These are phyloP conservation scores for Ailurus styani DNA, from an alignment of 2,113 vertebrate species.

Conservation along the genomic window DNA sequence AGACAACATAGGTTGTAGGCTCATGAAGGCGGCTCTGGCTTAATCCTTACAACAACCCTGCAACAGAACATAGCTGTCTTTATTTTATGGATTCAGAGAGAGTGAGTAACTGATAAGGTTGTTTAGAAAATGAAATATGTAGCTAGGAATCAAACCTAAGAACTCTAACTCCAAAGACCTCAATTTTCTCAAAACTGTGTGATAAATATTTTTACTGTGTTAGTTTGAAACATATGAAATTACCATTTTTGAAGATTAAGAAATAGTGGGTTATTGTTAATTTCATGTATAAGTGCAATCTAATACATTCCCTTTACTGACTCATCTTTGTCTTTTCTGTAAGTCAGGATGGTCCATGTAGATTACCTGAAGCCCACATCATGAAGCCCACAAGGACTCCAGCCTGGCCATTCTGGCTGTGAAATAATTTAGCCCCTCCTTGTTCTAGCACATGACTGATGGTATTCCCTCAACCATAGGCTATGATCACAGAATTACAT, in stretches of 20 bases:
- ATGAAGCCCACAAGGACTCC: background rate
- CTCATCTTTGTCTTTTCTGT: background rate
- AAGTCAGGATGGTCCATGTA: background rate
- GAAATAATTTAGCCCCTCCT: background rate
- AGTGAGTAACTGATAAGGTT: background rate
- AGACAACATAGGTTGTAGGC: background rate
- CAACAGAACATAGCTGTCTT: background rate
- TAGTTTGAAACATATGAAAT: background rate
- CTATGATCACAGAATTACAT: background rate
- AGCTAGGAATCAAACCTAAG: background rate
- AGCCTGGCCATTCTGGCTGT: too few relatives aligned
- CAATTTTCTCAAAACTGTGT: background rate
- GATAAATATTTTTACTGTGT: background rate
- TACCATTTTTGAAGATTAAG: background rate
- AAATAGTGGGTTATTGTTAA: background rate
- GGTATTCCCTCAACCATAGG: background rate
- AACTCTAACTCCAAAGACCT: background rate
- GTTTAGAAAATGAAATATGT: background rate
- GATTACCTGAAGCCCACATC: background rate
- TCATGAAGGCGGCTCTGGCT: background rate
- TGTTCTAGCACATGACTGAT: background rate
- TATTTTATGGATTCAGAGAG: background rate
- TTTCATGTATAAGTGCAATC: background rate
- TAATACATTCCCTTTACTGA: background rate
- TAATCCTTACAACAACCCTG: background rate